Base-by-base conservation (phyloP, 2,888 invertebrate genomes). In the Orthonychiurus folsomi region DNA sequence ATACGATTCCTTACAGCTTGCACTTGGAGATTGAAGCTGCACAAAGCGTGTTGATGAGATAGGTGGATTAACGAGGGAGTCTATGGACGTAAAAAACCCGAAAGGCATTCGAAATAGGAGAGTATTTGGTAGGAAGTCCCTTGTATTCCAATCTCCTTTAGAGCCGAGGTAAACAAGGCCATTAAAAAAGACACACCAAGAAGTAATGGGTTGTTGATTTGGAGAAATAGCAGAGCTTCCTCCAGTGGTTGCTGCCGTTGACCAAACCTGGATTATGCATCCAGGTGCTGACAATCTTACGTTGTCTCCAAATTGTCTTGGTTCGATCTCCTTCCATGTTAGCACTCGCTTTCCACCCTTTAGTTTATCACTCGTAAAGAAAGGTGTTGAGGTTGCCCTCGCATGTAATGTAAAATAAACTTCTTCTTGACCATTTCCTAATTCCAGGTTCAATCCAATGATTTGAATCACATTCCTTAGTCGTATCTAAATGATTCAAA, bases 61-160 rank as follows among this genome's bases (percentile, higher is more conserved):
- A 0, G 62, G 66, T 37, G 55, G 56, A 21, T 26, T 24, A 18
- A 28, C n/a, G n/a, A 27, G 23, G 15, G 50, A 61, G 15, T 59
- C 55, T 21, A 78, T 76, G 69, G 82, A 81, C 50, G 88, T 87
- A 76, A 93, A 94, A 74, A 85, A 89, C 2, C 92, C 92, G 48
- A 90, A 91, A 67, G 87, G 87, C 82, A 93, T 85, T 79, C 88
- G 86, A 77, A 94, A 90, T 73, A 94, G 85, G 72, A 92, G 78
- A 54, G 88, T 85, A 76, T 88, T 85, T 56, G 82, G 79, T 75
- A 82, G 82, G 72, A 89, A 85, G 73, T 75, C 74, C 47, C 84
- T 81, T 61, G 81, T 81, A 48, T 65, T 71, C 70, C 67, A 70
- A 23, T 69, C 69, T 56, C 76, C 76, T 66, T 76, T 76, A 23